These are phyloP conservation scores for Orientallactaga sibirica DNA, from an alignment of 2,797 vertebrate genomes.

Conservation along the genomic window DNA sequence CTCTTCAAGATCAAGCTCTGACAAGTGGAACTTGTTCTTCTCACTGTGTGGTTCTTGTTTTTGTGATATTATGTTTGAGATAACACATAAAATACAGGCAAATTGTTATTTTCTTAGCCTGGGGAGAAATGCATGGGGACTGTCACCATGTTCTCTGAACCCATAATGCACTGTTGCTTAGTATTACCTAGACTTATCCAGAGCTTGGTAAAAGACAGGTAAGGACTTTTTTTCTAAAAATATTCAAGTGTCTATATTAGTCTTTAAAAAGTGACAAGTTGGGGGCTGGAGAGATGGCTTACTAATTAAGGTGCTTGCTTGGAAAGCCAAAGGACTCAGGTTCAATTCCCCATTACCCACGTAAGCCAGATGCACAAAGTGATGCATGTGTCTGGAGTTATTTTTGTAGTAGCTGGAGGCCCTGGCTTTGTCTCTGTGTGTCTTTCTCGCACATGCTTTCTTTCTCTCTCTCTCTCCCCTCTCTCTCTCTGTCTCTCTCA, in stretches of 20 bases:
- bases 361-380: too few relatives aligned
- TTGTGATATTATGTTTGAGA: background rate
- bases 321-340: too few relatives aligned
- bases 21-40: background rate
- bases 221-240: slow-evolving; percentile 25
- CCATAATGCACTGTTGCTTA: background rate
- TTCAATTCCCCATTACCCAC: too few relatives aligned
- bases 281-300: too few relatives aligned
- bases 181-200: too few relatives aligned
- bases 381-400: too few relatives aligned
- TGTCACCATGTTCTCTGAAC: background rate
- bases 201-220: background rate
- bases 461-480: too few relatives aligned
- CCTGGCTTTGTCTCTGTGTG: too few relatives aligned
- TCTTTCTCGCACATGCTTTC: too few relatives aligned
- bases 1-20: background rate
- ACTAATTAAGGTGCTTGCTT: too few relatives aligned
- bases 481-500: too few relatives aligned
- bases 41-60: background rate
- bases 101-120: background rate
- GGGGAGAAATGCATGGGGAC: background rate
- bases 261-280: background rate
- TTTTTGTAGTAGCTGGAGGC: too few relatives aligned
- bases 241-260: background rate
- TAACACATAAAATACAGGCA: background rate